Evolutionary conservation across 2,113 vertebrate genomes (phyloP).

Genomic region (Cnemophilus loriae): DNA sequence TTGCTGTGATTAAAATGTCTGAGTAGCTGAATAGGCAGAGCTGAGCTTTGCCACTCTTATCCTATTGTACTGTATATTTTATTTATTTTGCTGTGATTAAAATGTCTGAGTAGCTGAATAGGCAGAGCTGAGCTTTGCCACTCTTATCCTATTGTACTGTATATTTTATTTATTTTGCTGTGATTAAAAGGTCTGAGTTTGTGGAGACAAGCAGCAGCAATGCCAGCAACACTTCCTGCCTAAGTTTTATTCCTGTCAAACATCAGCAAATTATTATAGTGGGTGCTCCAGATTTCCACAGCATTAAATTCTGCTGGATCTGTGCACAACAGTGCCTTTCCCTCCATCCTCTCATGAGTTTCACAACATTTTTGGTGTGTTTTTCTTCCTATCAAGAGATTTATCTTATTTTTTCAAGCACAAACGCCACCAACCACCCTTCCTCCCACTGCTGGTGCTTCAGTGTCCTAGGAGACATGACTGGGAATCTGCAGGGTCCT

Average conservation of each 20-base stretch:
- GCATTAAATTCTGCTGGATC: background rate
- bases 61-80: background rate
- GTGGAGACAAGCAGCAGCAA: background rate
- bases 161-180: background rate
- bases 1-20: background rate
- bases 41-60: background rate
- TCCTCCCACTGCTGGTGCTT: background rate
- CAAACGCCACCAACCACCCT: background rate
- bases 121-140: background rate
- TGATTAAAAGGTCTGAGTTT: background rate
- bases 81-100: background rate
- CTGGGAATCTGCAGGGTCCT: background rate
- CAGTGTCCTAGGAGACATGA: background rate
- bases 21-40: background rate
- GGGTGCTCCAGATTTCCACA: background rate
- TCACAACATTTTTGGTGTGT: fast-evolving
- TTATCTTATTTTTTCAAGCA: background rate
- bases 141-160: background rate
- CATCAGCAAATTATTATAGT: background rate
- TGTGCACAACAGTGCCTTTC: background rate
- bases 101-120: background rate
- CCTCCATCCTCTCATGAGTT: background rate
- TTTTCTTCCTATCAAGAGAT: background rate
- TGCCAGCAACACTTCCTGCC: background rate
- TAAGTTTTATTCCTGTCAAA: background rate